These are phyloP conservation scores for Astatotilapia flaviijosephi DNA, from an alignment of 2,113 vertebrate genomes.

Conservation along the genomic window DNA sequence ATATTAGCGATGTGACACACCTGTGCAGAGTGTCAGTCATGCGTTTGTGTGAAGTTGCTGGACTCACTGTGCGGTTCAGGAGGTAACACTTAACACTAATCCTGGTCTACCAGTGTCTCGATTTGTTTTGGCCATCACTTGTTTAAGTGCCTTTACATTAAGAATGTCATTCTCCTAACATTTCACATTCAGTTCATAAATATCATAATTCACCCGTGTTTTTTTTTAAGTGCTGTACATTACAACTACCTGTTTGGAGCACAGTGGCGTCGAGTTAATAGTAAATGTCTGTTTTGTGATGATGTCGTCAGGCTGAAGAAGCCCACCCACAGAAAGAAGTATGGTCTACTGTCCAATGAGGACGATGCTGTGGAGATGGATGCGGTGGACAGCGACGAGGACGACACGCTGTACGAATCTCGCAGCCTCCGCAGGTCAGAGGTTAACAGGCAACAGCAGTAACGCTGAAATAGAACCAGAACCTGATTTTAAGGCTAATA, in stretches of 20 bases:
- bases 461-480: neutral
- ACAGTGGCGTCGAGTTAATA: neutral
- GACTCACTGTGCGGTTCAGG: neutral
- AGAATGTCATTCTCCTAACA: neutral
- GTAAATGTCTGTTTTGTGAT: neutral
- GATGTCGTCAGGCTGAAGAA: slow-evolving; percentile 41
- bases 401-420: slow-evolving; percentile 60
- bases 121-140: neutral
- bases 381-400: slow-evolving; percentile 50
- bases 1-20: neutral
- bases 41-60: neutral
- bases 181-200: neutral
- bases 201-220: neutral
- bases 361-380: slow-evolving; percentile 57
- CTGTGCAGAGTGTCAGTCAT: neutral
- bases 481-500: neutral
- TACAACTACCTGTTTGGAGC: neutral
- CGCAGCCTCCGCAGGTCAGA: slow-evolving; percentile 60
- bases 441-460: neutral
- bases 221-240: neutral
- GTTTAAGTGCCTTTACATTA: neutral
- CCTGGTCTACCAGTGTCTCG: neutral
- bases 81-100: neutral
- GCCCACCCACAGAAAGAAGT: slow-evolving; percentile 47
- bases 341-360: slow-evolving; percentile 45